Evolutionary conservation across 1,140 invertebrate species (phyloP).

Genomic region (Drosophila ananassae): DNA sequence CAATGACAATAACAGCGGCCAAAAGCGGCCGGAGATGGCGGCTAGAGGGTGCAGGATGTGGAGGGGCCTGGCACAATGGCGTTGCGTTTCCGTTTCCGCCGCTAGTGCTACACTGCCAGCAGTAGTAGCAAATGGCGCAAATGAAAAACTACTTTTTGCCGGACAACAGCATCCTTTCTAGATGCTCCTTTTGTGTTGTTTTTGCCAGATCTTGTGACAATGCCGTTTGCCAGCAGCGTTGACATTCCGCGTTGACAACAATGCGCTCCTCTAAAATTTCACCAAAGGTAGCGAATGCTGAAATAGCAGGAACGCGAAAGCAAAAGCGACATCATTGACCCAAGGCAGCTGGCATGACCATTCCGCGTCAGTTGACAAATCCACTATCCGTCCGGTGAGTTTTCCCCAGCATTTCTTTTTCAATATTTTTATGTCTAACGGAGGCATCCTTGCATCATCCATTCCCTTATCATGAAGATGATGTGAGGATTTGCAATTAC

Average conservation of each 20-base stretch:
- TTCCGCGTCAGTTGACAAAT: not conserved
- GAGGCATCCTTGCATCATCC: not conserved
- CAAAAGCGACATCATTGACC: slow-evolving; percentile 31
- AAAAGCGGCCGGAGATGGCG: slow-evolving; percentile 53
- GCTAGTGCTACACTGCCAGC: slow-evolving; percentile 22
- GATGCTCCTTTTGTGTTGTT: slow-evolving; percentile 43
- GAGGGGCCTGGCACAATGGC: slow-evolving; percentile 56
- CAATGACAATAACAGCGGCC: slow-evolving; percentile 58
- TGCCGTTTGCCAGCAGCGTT: slow-evolving; percentile 40
- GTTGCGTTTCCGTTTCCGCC: slow-evolving; percentile 74
- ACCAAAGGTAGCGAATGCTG: slow-evolving; percentile 37
- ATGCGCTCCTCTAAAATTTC: slow-evolving; percentile 50
- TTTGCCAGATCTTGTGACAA: slow-evolving; percentile 55
- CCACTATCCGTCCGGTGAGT: not conserved
- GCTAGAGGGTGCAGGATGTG: slow-evolving; percentile 10
- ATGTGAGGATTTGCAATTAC: slow-evolving; percentile 32
- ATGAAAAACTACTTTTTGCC: slow-evolving; percentile 57
- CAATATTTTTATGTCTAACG: not conserved
- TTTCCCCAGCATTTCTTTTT: not conserved
- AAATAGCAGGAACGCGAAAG: slow-evolving; percentile 30
- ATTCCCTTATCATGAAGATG: not conserved
- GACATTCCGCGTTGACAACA: slow-evolving; percentile 62
- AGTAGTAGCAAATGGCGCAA: slow-evolving; percentile 55
- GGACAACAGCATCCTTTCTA: slow-evolving; percentile 32
- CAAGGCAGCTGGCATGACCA: slow-evolving; percentile 26